A percentile compares a stretch with the other conserved stretches of the same genome.
Evolutionary conservation across 2,888 invertebrate genomes (phyloP).

Genomic region (Hipparchia sbordonii): DNA sequence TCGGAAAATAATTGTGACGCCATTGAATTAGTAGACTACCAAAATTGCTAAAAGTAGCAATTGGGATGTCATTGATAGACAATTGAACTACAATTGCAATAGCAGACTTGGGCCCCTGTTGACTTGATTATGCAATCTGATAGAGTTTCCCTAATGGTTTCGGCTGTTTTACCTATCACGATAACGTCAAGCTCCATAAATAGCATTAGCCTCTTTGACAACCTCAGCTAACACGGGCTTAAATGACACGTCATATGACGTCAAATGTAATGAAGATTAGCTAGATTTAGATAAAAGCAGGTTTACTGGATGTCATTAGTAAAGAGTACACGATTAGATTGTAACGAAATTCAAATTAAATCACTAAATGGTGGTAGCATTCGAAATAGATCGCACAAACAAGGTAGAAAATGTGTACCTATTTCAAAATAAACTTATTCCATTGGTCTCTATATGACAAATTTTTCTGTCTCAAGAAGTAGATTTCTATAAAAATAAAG

Average conservation of each 20-base stretch:
- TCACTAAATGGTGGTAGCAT: neutral
- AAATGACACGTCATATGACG: slow-evolving; percentile 59
- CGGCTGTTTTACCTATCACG: slow-evolving; percentile 58
- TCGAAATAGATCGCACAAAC: too few species aligned
- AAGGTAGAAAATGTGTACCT: too few species aligned
- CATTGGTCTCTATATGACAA: too few species aligned
- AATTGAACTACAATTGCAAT: too few species aligned
- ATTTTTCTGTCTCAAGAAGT: too few species aligned
- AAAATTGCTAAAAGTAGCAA: too few species aligned
- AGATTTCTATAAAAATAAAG: too few species aligned
- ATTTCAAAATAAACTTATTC: too few species aligned
- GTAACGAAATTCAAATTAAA: neutral
- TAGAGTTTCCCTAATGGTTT: slow-evolving; percentile 67
- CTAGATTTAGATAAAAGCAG: slow-evolving; percentile 60
- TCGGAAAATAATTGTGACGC: too few species aligned
- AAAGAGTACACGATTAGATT: slow-evolving; percentile 10
- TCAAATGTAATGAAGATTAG: slow-evolving; percentile 63
- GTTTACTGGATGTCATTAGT: slow-evolving; percentile 30
- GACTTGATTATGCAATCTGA: slow-evolving; percentile 40
- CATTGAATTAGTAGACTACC: too few species aligned
- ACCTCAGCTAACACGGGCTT: slow-evolving; percentile 61
- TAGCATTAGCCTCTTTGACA: slow-evolving; percentile 68
- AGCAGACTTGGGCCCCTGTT: too few species aligned
- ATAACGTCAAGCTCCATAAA: slow-evolving; percentile 75
- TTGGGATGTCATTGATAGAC: too few species aligned